Evolutionary conservation across 2,113 vertebrate species (phyloP).

Genomic region (Falcunculus frontatus): DNA sequence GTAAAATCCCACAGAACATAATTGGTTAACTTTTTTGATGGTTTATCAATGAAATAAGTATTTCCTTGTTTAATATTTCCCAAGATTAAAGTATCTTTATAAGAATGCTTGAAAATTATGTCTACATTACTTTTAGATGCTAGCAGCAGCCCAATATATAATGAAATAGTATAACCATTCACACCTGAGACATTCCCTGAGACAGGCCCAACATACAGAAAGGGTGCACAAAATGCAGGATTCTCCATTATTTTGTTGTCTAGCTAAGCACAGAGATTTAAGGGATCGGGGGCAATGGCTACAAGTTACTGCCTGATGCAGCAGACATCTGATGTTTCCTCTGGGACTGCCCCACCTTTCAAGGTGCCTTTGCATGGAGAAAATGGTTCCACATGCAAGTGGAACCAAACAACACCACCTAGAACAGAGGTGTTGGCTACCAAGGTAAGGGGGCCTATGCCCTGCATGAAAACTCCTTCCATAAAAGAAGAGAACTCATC

Average conservation of each 20-base stretch:
- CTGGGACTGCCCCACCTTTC: neutral
- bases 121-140: neutral
- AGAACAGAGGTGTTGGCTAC: fast-evolving
- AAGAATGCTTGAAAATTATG: neutral
- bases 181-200: neutral
- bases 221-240: neutral
- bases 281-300: neutral
- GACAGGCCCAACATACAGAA: neutral
- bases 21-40: neutral
- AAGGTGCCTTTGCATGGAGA: neutral
- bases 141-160: neutral
- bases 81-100: neutral
- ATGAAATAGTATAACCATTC: neutral
- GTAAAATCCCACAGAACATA: neutral
- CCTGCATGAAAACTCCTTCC: neutral
- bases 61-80: neutral
- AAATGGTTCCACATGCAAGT: neutral
- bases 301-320: neutral
- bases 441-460: neutral
- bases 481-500: too few species aligned
- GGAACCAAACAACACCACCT: neutral
- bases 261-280: neutral
- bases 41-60: neutral
- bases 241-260: neutral
- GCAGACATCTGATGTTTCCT: neutral